These are phyloP conservation scores for Metallyticus violacea DNA, from an alignment of 2,888 invertebrate genomes.

Conservation along the genomic window DNA sequence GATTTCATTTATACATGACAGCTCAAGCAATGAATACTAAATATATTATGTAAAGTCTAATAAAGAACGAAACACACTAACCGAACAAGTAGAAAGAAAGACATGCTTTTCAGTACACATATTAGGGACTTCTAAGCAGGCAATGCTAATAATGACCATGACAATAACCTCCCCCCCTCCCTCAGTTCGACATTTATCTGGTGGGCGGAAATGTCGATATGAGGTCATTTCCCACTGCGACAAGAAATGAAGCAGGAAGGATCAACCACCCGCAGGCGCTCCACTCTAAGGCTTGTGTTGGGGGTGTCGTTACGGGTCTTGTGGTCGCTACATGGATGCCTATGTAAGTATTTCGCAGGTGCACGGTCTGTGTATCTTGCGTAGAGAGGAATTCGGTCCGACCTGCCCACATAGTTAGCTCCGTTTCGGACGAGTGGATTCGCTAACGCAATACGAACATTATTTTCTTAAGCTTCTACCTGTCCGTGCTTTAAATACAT, in stretches of 20 bases:
- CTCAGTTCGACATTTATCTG: not conserved
- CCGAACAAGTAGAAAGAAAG: too few species aligned
- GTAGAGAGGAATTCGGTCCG: not conserved
- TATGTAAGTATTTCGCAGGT: not conserved
- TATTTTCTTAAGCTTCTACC: not conserved
- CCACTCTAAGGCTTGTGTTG: not conserved
- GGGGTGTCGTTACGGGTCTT: not conserved
- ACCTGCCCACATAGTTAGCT: not conserved
- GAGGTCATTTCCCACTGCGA: not conserved
- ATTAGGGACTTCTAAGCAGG: too few species aligned
- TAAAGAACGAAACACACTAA: too few species aligned
- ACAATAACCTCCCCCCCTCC: not conserved
- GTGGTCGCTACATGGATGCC: not conserved
- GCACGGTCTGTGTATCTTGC: not conserved
- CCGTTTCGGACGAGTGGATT: not conserved
- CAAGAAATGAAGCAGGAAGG: not conserved
- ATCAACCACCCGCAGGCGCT: not conserved
- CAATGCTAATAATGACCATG: too few species aligned
- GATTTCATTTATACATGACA: too few species aligned
- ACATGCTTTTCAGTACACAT: too few species aligned
- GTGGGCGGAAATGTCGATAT: not conserved
- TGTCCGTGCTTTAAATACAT: too few species aligned
- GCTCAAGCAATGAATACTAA: too few species aligned
- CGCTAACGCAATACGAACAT: not conserved
- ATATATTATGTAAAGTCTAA: too few species aligned